Base-by-base conservation (phyloP, 2,888 invertebrate genomes). In the Drosophila nr. perissopoda region DNA sequence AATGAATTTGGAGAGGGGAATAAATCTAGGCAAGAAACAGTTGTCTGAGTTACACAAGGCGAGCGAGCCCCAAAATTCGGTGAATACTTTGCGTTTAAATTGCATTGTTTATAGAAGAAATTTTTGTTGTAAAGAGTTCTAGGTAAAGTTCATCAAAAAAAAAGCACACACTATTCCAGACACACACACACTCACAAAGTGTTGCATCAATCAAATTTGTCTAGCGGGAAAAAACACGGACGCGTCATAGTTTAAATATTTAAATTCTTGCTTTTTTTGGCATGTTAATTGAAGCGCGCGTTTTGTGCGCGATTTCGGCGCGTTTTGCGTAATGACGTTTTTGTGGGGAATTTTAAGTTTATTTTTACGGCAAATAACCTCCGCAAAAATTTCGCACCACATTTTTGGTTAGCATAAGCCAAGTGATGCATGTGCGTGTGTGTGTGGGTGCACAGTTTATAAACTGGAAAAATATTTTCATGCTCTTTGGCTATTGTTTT, bases 61-160 rank as follows among this genome's bases (percentile, higher is more conserved):
- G 78, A 70, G 63, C 68, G n/a, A n/a, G 34, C 51, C 68, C 65
- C 62, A 60, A 42, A 69, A 54, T 78, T 74, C 70, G 52, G 56
- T 53, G 51, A 63, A 81, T 64, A 58, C 69, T 76, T 84, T 82
- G 82, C 78, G 71, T 72, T 80, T 84, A 69, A 70, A 84, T 80
- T 73, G 72, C 61, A 76, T 69, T 73, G 52, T 64, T 76, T 69
- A 62, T 67, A 31, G 54, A 38, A 54, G 21, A 38, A 21, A 18
- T 61, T 45, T 58, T 65, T 45, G 16, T 70, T 68, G 56, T 56
- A 42, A 73, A 79, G 75, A 77, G 71, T 83, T 86, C 71, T 52
- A 27, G 21, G 66, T 83, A 84, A 82, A 76, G 76, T 87, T 73
- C 78, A 82, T 80, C 45, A 73, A 82, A 76, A 76, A 80, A 82